These are phyloP conservation scores for Struthio camelus DNA, from an alignment of 2,113 vertebrate genomes.

Conservation along the genomic window DNA sequence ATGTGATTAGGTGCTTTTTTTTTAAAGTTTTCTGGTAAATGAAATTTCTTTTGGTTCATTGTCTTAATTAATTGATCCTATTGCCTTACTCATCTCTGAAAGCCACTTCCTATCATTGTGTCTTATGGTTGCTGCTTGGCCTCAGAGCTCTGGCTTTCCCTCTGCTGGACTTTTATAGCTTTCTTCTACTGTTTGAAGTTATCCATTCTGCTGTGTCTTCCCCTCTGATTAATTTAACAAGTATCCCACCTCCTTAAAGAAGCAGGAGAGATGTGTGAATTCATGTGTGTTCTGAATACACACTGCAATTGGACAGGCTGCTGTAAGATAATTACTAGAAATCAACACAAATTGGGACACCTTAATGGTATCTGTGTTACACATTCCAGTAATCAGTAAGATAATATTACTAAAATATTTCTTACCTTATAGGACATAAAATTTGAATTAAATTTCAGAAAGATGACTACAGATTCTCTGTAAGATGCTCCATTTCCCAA, in stretches of 20 bases:
- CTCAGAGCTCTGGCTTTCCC: not conserved
- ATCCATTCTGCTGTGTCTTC: not conserved
- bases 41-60: slow-evolving; percentile 37
- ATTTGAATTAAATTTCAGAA: not conserved
- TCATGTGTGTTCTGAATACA: not conserved
- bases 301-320: not conserved
- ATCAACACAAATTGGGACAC: not conserved
- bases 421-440: not conserved
- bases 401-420: not conserved
- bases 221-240: slow-evolving; percentile 15
- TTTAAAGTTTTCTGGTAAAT: slow-evolving; percentile 27
- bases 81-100: not conserved
- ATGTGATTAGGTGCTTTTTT: not conserved
- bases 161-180: not conserved
- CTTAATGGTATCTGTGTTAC: not conserved
- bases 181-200: not conserved
- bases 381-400: not conserved
- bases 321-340: not conserved
- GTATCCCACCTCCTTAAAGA: not conserved
- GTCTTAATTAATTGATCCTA: slow-evolving; percentile 35
- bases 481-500: not conserved
- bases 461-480: not conserved
- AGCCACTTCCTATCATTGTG: slow-evolving; percentile 17
- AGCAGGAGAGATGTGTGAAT: not conserved
- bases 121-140: not conserved